Conservation (phyloP, 2,888 invertebrate species). For the Catocala sponsa region DNA sequence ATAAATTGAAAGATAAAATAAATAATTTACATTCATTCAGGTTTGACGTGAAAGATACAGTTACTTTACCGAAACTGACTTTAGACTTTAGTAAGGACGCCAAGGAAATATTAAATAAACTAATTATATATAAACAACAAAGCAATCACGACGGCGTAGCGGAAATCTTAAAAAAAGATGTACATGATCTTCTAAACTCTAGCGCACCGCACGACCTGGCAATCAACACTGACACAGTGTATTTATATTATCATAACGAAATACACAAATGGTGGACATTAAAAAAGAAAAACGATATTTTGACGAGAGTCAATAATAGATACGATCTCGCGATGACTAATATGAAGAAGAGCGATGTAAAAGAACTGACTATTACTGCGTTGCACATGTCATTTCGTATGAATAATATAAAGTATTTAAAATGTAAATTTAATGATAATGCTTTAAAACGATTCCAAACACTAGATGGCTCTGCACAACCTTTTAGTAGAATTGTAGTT, state of each 20-base stretch:
- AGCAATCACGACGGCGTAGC: constrained; percentile 16
- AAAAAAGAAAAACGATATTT: constrained; percentile 8
- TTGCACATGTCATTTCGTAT: constrained; percentile 5
- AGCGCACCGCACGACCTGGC: not conserved
- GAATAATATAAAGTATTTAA: not conserved
- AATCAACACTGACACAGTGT: constrained; percentile 27
- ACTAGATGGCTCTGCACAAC: no score
- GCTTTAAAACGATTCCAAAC: not conserved
- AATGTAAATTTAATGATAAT: not conserved
- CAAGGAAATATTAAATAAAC: constrained; percentile 15
- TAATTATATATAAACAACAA: constrained; percentile 23
- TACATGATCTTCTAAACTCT: not conserved
- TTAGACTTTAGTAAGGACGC: constrained; percentile 11
- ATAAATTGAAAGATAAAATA: constrained; percentile 3
- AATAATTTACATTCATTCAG: constrained; percentile 20
- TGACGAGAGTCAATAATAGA: constrained; percentile 6
- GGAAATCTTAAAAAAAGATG: constrained; percentile 16
- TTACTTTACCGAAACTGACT: constrained; percentile 26
- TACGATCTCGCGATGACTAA: not conserved
- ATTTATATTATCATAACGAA: constrained; percentile 23
- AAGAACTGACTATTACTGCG: constrained; percentile 3
- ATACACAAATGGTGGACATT: constrained; percentile 40
- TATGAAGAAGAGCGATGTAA: not conserved
- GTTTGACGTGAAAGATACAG: constrained; percentile 17
- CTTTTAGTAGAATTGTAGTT: constrained; percentile 2